A percentile compares a stretch with the other conserved stretches of the same genome.
These are phyloP conservation scores for Xyrauchen texanus DNA, from an alignment of 2,113 vertebrate species.

Conservation along the genomic window DNA sequence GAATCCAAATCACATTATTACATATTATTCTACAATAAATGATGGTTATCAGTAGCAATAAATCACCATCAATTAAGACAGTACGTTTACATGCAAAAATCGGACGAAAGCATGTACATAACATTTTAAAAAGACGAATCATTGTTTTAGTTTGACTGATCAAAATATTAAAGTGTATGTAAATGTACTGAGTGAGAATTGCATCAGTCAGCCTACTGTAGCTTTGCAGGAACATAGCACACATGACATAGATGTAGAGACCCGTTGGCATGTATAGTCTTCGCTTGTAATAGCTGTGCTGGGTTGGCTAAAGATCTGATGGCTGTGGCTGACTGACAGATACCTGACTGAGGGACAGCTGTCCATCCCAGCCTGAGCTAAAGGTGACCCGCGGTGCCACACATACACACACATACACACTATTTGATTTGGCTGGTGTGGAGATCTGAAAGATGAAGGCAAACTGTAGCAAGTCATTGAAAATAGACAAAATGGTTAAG, in stretches of 20 bases:
- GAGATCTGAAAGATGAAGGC: neutral
- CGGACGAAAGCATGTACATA: too few relatives aligned
- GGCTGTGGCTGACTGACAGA: conserved; percentile 44
- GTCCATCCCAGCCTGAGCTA: conserved; percentile 19
- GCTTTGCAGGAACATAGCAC: neutral
- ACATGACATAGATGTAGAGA: neutral
- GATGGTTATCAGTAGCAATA: too few relatives aligned
- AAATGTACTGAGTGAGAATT: too few relatives aligned
- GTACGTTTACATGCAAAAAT: too few relatives aligned
- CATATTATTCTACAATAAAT: too few relatives aligned
- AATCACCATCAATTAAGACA: too few relatives aligned
- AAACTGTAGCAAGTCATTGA: neutral
- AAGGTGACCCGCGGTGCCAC: conserved; percentile 50
- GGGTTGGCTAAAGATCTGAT: conserved; percentile 17
- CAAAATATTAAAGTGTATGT: too few relatives aligned
- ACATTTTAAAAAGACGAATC: too few relatives aligned
- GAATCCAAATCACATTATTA: too few relatives aligned
- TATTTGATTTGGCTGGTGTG: neutral
- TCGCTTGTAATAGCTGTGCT: conserved; percentile 10
- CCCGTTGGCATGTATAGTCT: neutral
- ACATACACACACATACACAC: neutral
- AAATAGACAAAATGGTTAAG: too few relatives aligned
- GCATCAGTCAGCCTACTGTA: neutral
- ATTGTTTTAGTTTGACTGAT: too few relatives aligned
- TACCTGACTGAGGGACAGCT: conserved; percentile 34